Percentiles rank a stretch among this genome's conserved stretches.
These are phyloP conservation scores for Hydropotes inermis DNA, from an alignment of 2,113 vertebrate genomes.

Conservation along the genomic window DNA sequence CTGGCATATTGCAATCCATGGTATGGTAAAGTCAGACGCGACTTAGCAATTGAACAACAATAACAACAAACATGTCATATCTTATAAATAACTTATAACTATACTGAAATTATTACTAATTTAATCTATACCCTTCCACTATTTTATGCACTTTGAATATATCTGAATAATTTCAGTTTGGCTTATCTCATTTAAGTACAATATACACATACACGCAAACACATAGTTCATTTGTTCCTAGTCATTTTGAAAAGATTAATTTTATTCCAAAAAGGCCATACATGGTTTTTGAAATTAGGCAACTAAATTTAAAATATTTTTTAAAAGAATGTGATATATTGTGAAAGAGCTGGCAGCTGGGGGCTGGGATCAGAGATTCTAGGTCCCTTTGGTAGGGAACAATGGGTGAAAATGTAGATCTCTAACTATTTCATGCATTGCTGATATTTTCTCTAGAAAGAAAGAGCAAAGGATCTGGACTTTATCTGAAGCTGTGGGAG, in stretches of 20 bases:
- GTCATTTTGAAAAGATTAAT: conserved; percentile 23
- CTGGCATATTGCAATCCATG: neutral
- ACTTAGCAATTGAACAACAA: neutral
- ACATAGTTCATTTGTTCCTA: neutral
- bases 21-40: neutral
- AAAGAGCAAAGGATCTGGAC: neutral
- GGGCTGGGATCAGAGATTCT: neutral
- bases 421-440: neutral
- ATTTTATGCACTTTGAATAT: conserved; percentile 45
- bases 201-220: neutral
- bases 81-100: conserved; percentile 41
- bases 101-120: conserved; percentile 54
- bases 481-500: neutral
- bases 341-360: neutral
- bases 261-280: neutral
- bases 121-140: neutral
- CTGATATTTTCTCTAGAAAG: neutral
- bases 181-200: conserved; percentile 20
- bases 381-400: neutral
- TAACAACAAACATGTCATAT: neutral
- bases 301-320: neutral
- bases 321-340: neutral
- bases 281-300: neutral
- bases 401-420: neutral
- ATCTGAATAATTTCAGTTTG: conserved; percentile 39